These are phyloP conservation scores for Drosophila leonis DNA, from an alignment of 2,888 invertebrate species.

Conservation along the genomic window DNA sequence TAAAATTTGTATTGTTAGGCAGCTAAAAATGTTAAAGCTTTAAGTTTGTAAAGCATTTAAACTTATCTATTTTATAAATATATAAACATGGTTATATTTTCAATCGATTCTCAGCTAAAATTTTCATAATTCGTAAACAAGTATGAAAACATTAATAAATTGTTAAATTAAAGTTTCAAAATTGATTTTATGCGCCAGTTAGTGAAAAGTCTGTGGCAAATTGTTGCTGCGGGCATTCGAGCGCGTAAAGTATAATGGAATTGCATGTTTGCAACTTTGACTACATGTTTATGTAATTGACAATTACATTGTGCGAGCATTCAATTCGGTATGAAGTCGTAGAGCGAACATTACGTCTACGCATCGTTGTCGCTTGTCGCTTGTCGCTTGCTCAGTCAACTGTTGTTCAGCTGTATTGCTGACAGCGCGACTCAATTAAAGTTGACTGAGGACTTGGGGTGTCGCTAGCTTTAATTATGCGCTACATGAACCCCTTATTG, in stretches of 20 bases:
- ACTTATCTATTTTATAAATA: not conserved
- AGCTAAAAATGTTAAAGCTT: not conserved
- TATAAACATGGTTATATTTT: not conserved
- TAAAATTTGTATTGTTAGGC: not conserved
- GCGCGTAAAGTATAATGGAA: constrained; percentile 23
- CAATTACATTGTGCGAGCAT: constrained; percentile 22
- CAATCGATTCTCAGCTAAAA: not conserved
- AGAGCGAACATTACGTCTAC: constrained; percentile 50
- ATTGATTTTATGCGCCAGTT: constrained; percentile 56
- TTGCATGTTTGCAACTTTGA: constrained; percentile 39
- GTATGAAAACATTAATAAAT: constrained; percentile 32
- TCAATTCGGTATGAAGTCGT: not conserved
- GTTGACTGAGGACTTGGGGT: constrained; percentile 8
- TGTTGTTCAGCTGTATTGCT: constrained; percentile 17
- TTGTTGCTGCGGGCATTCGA: constrained; percentile 6
- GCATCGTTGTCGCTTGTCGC: constrained; percentile 11
- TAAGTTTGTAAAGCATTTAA: not conserved
- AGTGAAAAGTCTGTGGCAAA: constrained; percentile 14
- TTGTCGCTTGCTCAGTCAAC: not conserved
- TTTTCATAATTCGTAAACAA: constrained; percentile 41
- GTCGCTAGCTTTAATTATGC: constrained; percentile 48
- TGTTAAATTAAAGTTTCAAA: constrained; percentile 52
- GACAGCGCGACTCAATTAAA: constrained; percentile 21
- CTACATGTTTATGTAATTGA: constrained; percentile 43
- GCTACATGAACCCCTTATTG: constrained; percentile 42